Base-by-base conservation (phyloP, 2,797 vertebrate species). In the Anguilla anguilla region DNA sequence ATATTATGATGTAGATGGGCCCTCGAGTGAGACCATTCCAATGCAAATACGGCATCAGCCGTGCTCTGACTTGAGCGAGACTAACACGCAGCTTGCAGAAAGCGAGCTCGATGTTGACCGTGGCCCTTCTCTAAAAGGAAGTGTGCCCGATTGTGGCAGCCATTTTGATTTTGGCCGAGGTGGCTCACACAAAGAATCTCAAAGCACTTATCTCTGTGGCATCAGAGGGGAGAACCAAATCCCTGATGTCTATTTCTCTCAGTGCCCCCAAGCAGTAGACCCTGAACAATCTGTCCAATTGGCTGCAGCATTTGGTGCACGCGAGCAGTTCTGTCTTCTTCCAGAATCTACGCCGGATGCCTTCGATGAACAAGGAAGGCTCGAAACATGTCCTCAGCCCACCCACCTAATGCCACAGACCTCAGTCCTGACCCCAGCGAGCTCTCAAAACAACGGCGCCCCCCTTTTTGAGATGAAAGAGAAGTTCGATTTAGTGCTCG, bases 401-500 rank as follows among this genome's bases (percentile, higher is more conserved):
- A 3, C 0, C 5, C 7, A 43, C 31, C 7, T 43, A 46, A 19
- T 74, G 39, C 19, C 74, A 19, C 74, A 43, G 74, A 79, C 39
- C 6, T 43, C 74, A 46, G 39, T 79, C 74, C 22, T 46, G n/a
- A 79, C 13, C 39, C 11, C 39, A 3, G 74, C 43, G 6, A 72
- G 51, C 17, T 69, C 49, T 81, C 81, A 84, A 22, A 39, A 86
- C 72, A 85, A 25, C 7, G 0, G 87, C 64, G 86, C n/a, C 85
- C 89, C 91, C 0, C 69, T 93, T 90, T 97, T 96, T 92, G 95
- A 96, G 90, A 94, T 97, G 95, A 97, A 96, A 90, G 93, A 92
- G 61, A 92, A 95, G 90, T 98, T 97, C 87, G 94, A 97, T 94
- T 91, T 94, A 90, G 97, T 99, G 39, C 87, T 98, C 86, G 94